Percentiles rank a stretch among this genome's conserved stretches.
These are phyloP conservation scores for Acipenser oxyrinchus DNA, from an alignment of 2,797 vertebrate genomes.

Conservation along the genomic window DNA sequence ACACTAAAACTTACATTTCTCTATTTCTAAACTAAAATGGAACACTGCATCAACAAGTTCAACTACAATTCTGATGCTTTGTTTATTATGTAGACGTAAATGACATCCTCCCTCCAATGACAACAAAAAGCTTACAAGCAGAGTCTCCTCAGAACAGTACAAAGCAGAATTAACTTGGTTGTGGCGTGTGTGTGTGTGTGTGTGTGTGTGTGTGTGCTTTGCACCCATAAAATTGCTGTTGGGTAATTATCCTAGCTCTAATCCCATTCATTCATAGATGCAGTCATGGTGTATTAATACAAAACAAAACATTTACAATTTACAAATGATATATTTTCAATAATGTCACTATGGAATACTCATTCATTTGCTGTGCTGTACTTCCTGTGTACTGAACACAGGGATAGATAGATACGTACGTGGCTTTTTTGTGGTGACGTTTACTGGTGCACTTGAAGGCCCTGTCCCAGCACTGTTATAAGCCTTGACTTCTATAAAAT, in stretches of 20 bases:
- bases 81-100: constrained; percentile 26
- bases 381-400: constrained; percentile 12
- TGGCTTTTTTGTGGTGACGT: constrained; percentile 58
- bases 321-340: too few relatives aligned
- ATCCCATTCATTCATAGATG: background rate
- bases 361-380: background rate
- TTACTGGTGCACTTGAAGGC: constrained; percentile 41
- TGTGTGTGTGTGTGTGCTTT: constrained; percentile 15
- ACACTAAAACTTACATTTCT: too few relatives aligned
- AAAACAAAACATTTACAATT: too few relatives aligned
- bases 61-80: constrained; percentile 11
- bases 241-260: constrained; percentile 23
- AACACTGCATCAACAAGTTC: too few relatives aligned
- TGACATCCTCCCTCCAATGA: constrained; percentile 27
- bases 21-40: too few relatives aligned
- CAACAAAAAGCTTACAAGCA: constrained; percentile 21
- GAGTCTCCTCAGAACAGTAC: constrained; percentile 16
- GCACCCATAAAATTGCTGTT: constrained; percentile 18
- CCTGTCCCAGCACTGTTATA: constrained; percentile 58
- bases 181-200: background rate
- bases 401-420: constrained; percentile 39
- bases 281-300: too few relatives aligned
- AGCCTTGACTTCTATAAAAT: constrained; percentile 53
- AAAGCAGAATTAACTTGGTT: constrained; percentile 29
- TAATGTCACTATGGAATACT: background rate